These are phyloP conservation scores for Sebastes oblongus DNA, from an alignment of 2,797 vertebrate genomes.

Conservation along the genomic window DNA sequence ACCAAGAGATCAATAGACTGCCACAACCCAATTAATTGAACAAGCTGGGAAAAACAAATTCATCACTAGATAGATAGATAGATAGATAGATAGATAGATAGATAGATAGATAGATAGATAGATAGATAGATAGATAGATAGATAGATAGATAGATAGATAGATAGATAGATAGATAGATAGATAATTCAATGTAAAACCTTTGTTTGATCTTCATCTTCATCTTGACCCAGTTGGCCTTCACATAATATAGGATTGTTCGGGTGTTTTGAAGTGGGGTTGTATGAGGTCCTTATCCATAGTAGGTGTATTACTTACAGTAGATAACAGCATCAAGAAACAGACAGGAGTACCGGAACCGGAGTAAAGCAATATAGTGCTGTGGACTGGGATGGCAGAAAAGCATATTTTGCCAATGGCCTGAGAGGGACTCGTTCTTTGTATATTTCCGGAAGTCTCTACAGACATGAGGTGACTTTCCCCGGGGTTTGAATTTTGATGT, in stretches of 20 bases:
- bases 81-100: conserved; percentile 13
- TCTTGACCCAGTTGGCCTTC: background rate
- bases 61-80: conserved; percentile 24
- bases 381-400: no score
- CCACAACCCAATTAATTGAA: conserved; percentile 68
- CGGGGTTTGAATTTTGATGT: conserved; percentile 3
- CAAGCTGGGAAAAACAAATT: conserved; percentile 69
- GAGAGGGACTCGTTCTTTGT: background rate
- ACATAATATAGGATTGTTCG: rapidly evolving
- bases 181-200: background rate
- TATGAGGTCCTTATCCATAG: no score
- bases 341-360: no score
- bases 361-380: no score
- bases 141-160: conserved; percentile 4
- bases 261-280: no score
- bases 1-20: conserved; percentile 65
- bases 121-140: conserved; percentile 5
- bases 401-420: background rate
- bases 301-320: no score
- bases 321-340: no score
- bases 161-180: conserved; percentile 5
- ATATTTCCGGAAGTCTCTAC: background rate
- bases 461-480: conserved; percentile 19
- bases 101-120: conserved; percentile 6
- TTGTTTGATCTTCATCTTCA: background rate